These are phyloP conservation scores for Strigamia transsilvanica DNA, from an alignment of 2,888 invertebrate genomes.

Conservation along the genomic window DNA sequence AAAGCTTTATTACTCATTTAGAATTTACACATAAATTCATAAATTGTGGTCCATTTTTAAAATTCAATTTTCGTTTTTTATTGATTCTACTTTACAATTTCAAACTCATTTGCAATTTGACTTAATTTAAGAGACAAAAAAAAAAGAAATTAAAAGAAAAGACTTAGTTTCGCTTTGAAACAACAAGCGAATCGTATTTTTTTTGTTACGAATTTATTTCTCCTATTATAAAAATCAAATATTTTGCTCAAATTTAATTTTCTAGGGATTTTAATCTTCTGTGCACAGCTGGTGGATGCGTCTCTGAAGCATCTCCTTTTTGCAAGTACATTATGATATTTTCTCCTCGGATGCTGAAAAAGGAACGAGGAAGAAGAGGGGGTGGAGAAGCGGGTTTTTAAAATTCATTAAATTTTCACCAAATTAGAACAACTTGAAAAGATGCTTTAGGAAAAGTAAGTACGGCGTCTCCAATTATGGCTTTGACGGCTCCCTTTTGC, in stretches of 20 bases:
- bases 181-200: background rate
- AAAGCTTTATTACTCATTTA: too few relatives aligned
- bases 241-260: conserved; percentile 48
- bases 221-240: conserved; percentile 40
- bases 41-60: too few relatives aligned
- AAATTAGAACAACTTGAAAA: conserved; percentile 13
- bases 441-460: background rate
- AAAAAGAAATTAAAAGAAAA: background rate
- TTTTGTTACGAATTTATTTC: conserved; percentile 10
- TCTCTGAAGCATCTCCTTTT: background rate
- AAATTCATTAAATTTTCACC: conserved; percentile 49
- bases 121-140: background rate
- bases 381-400: background rate
- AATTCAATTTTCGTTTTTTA: too few relatives aligned
- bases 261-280: conserved; percentile 37
- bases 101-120: too few relatives aligned
- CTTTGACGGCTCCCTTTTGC: background rate
- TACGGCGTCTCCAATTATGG: conserved; percentile 1
- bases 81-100: too few relatives aligned
- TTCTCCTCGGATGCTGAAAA: background rate
- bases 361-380: background rate
- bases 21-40: too few relatives aligned
- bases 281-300: conserved; percentile 49
- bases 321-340: conserved; percentile 6
- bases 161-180: background rate